phyloP scores from a whole-genome alignment of 2,113 vertebrate species.

The Lucifuga dentata region DNA sequence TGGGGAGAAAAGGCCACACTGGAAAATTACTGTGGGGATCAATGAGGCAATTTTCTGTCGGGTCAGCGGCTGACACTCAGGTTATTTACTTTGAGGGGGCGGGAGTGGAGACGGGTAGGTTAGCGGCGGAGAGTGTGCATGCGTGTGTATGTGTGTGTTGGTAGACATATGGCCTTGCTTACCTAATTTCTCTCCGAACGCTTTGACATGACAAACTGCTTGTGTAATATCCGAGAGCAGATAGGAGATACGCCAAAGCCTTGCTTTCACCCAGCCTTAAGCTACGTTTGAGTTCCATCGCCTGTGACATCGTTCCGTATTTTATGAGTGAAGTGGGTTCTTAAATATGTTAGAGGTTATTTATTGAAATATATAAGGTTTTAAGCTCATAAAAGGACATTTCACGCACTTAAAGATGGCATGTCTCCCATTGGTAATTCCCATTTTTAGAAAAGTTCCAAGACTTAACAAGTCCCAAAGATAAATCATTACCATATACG shows the following conservation, averaged over 20 bases:
- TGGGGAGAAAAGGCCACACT: constrained; percentile 44
- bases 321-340: constrained; percentile 5
- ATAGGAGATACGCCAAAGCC: neutral
- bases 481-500: constrained; percentile 11
- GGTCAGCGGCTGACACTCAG: constrained; percentile 73
- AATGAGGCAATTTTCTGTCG: constrained; percentile 79
- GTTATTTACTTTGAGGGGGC: constrained; percentile 73
- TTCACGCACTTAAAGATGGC: constrained; percentile 13
- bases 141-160: no score
- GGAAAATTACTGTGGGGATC: constrained; percentile 70
- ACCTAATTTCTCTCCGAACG: constrained; percentile 39
- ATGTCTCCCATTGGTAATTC: constrained; percentile 17
- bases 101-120: neutral
- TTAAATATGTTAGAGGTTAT: constrained; percentile 24
- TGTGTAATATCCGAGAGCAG: constrained; percentile 21
- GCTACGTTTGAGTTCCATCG: neutral
- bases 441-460: constrained; percentile 14
- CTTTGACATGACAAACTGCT: constrained; percentile 56
- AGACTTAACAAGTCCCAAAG: constrained; percentile 16
- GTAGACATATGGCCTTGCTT: constrained; percentile 54
- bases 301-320: neutral
- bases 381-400: constrained; percentile 19
- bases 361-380: neutral
- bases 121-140: constrained; percentile 2
- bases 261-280: neutral